A percentile compares a stretch with the other conserved stretches of the same genome.
Conservation (phyloP, 2,888 invertebrate genomes). For the Ernsta delagoae region DNA sequence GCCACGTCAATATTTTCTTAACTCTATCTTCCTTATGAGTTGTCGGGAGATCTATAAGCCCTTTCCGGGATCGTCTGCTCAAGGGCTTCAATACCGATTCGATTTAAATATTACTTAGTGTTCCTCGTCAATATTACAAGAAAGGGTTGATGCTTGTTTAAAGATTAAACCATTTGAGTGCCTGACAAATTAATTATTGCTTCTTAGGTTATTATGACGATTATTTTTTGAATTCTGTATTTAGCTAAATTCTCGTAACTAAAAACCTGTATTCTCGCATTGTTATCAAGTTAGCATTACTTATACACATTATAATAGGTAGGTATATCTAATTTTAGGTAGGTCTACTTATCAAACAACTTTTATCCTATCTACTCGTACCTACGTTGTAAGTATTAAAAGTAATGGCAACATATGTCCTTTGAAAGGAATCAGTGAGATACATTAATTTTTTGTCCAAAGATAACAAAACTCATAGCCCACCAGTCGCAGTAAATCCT, state of each 20-base stretch:
- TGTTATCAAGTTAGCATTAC: no score
- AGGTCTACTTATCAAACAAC: background rate
- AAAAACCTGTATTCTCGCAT: no score
- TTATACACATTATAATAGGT: no score
- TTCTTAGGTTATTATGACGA: background rate
- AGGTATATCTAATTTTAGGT: background rate
- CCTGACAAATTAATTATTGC: background rate
- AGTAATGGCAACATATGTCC: slow-evolving; percentile 53
- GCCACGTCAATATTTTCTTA: slow-evolving; percentile 20
- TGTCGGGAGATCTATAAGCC: slow-evolving; percentile 18
- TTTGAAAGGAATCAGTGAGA: slow-evolving; percentile 59
- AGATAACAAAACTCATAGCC: slow-evolving; percentile 71
- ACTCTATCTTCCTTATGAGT: slow-evolving; percentile 16
- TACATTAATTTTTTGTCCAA: slow-evolving; percentile 29
- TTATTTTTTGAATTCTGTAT: no score
- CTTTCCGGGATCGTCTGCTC: slow-evolving; percentile 16
- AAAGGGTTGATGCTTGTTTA: slow-evolving; percentile 19
- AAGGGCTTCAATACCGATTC: slow-evolving; percentile 24
- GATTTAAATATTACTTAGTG: slow-evolving; percentile 33
- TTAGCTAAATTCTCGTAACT: no score
- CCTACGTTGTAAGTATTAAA: background rate
- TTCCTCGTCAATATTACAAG: slow-evolving; percentile 24
- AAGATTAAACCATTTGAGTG: slow-evolving; percentile 5
- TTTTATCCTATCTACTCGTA: no score
- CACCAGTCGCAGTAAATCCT: slow-evolving; percentile 67